phyloP scores from a whole-genome alignment of 2,113 vertebrate species.

The Coptodon bakossiorum region DNA sequence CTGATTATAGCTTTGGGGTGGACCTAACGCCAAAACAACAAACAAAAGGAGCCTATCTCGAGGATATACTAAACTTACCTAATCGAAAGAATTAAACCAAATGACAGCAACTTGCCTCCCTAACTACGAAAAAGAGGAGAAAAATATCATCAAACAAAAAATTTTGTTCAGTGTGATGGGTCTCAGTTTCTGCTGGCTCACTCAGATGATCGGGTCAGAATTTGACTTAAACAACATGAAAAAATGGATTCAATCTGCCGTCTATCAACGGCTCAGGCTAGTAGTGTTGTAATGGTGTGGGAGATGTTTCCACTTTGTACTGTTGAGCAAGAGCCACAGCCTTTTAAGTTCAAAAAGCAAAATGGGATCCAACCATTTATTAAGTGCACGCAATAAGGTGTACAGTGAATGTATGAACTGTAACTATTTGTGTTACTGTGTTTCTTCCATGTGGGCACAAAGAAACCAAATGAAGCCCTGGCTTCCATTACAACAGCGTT shows the following conservation, averaged over 20 bases:
- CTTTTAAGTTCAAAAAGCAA: background rate
- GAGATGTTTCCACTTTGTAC: background rate
- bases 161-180: fast-evolving
- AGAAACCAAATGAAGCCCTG: background rate
- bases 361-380: background rate
- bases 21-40: background rate
- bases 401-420: background rate
- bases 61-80: fast-evolving
- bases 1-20: background rate
- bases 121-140: background rate
- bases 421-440: background rate
- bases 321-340: background rate
- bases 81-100: background rate
- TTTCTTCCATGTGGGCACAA: background rate
- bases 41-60: fast-evolving
- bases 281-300: background rate
- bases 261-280: background rate
- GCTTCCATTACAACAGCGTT: background rate
- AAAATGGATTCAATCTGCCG: fast-evolving
- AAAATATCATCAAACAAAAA: fast-evolving
- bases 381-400: background rate
- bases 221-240: background rate
- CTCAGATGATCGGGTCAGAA: background rate
- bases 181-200: background rate
- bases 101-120: background rate